Conservation (phyloP, 2,888 invertebrate species). For the Aphidius colemani region DNA sequence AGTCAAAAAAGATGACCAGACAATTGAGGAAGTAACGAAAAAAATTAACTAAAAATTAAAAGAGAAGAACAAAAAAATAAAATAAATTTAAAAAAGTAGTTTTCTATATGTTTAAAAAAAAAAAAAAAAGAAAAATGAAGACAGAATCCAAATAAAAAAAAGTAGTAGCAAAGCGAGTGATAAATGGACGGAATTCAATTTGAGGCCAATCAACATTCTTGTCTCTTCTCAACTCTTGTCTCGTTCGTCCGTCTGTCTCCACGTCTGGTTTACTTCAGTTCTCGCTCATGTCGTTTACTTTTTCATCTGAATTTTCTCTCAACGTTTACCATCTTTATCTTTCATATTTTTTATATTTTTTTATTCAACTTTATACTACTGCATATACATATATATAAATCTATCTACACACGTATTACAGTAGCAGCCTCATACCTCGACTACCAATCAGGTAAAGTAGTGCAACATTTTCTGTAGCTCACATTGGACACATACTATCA, state of each 20-base stretch:
- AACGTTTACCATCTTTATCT: constrained; percentile 1
- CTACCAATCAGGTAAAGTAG: constrained; percentile 3
- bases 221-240: constrained; percentile 37
- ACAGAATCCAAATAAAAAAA: constrained; percentile 21
- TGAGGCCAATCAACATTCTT: constrained; percentile 58
- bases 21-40: background rate
- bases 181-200: constrained; percentile 57
- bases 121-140: constrained; percentile 27
- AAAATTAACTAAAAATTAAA: background rate
- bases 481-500: background rate
- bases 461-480: background rate
- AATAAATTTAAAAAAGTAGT: too few relatives aligned
- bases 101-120: constrained; percentile 15
- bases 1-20: background rate
- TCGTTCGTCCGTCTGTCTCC: constrained; percentile 26
- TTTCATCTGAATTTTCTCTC: constrained; percentile 17
- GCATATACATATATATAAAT: background rate
- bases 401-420: too few relatives aligned
- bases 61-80: background rate
- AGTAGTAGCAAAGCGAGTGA: constrained; percentile 43
- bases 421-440: background rate
- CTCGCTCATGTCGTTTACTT: constrained; percentile 12
- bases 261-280: constrained; percentile 13
- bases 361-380: background rate
- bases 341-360: background rate